A percentile compares a stretch with the other conserved stretches of the same genome.
phyloP scores from a whole-genome alignment of 2,888 invertebrate species.

The Creontiades dilutus region DNA sequence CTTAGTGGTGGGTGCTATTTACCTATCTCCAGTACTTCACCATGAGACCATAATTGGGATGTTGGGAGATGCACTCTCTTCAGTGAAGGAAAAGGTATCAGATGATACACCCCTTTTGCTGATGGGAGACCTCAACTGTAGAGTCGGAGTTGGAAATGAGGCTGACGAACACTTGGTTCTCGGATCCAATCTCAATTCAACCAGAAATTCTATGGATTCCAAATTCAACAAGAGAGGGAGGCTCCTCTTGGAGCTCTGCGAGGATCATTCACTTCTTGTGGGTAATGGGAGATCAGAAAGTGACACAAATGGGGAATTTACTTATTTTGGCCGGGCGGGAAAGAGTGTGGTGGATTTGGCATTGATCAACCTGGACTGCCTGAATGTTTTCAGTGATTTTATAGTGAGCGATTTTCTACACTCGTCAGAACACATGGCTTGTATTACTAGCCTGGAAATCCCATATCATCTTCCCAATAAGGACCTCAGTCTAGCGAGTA shows the following conservation, averaged over 20 bases:
- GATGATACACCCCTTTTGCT: neutral
- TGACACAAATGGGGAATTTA: neutral
- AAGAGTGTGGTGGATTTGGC: slow-evolving; percentile 8
- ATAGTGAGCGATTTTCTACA: neutral
- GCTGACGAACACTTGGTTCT: neutral
- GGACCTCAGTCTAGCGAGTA: neutral
- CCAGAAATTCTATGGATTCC: neutral
- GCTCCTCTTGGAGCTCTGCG: neutral
- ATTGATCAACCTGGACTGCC: neutral
- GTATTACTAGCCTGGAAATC: neutral
- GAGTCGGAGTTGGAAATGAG: neutral
- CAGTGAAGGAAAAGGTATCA: neutral
- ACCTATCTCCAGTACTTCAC: neutral
- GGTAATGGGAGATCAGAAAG: neutral
- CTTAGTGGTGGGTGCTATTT: neutral
- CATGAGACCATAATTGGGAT: neutral
- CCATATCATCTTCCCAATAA: neutral
- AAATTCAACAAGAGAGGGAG: neutral
- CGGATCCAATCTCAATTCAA: neutral
- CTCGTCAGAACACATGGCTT: neutral
- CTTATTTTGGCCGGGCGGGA: neutral
- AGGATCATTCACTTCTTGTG: neutral
- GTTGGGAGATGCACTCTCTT: neutral
- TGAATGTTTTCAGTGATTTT: neutral
- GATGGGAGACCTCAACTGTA: neutral